Evolutionary conservation across 2,888 invertebrate species (phyloP), one percentile per base, ranked within the genome.

Genomic region (Napeogenes sylphis): DNA sequence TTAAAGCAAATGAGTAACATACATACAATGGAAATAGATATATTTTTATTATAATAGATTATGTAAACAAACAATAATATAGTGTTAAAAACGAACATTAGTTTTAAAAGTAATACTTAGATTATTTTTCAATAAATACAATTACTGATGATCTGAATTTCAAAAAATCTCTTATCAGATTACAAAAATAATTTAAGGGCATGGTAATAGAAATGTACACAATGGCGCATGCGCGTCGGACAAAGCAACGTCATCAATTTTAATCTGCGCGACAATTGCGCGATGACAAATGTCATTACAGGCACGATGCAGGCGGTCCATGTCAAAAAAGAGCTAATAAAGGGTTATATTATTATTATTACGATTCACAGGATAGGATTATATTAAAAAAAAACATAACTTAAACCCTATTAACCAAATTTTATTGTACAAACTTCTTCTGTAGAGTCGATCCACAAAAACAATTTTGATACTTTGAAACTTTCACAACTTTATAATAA

Each of bases 161-260:
- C 30, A 51, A 47, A 46, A 55, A 60, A 45, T 62, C 47, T 65
- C 63, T 69, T 65, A 70, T 68, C 68, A 61, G 67, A 70, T 66
- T 62, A 58, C 53, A 21, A 55, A 76, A 79, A 79, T 77, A 81
- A 80, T 81, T 78, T 78, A 70, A 70, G 70, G 64, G 68, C 74
- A 70, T 83, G 83, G 85, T 83, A 87, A 80, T 80, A 78, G 68
- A 73, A 75, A 74, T 71, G 74, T 76, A 76, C 72, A 70, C 67
- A 87, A 84, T 78, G 74, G 81, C 73, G 72, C 75, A 72, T 79
- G 84, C 82, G 84, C 75, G 68, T 76, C 73, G 79, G 80, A 87
- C 87, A 87, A 90, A 85, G 86, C 83, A 80, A 83, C 85, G 87
- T 90, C 90, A 90, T 90, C 90, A 90, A 90, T 90, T 90, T 90